Percentiles rank a stretch among this genome's conserved stretches.
These are phyloP conservation scores for Sylvilagus bachmani DNA, from an alignment of 2,113 vertebrate genomes.

Conservation along the genomic window DNA sequence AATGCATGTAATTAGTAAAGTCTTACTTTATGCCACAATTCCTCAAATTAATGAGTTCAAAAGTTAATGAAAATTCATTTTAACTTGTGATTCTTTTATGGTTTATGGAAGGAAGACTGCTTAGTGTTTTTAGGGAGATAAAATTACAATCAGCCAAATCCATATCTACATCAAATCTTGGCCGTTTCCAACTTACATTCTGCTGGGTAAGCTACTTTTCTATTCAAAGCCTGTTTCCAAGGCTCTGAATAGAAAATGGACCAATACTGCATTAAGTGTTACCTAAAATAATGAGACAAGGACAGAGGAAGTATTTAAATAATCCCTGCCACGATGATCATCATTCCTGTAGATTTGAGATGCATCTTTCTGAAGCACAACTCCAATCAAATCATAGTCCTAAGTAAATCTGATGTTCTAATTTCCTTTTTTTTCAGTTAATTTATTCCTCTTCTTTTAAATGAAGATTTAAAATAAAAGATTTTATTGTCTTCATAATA, in stretches of 20 bases:
- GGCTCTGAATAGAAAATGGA: not conserved
- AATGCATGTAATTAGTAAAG: not conserved
- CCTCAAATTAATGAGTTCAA: not conserved
- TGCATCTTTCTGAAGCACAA: not conserved
- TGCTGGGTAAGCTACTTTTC: not conserved
- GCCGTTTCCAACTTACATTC: not conserved
- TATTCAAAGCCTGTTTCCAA: conserved; percentile 2
- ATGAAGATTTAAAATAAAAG: too few species aligned
- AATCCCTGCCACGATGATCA: not conserved
- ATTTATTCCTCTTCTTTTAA: too few species aligned
- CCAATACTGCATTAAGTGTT: not conserved
- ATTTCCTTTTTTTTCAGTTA: not conserved
- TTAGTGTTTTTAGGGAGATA: not conserved
- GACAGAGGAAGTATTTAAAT: not conserved
- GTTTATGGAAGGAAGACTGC: not conserved
- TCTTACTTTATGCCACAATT: not conserved
- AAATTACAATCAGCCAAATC: not conserved
- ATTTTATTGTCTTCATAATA: too few species aligned
- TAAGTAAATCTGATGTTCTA: not conserved
- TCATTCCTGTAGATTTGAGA: not conserved
- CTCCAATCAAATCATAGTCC: not conserved
- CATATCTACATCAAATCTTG: not conserved
- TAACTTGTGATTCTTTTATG: not conserved
- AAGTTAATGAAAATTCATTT: conserved; percentile 11
- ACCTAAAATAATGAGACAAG: not conserved